phyloP scores from a whole-genome alignment of 1,140 invertebrate genomes.

The Tetragonula clypearis region DNA sequence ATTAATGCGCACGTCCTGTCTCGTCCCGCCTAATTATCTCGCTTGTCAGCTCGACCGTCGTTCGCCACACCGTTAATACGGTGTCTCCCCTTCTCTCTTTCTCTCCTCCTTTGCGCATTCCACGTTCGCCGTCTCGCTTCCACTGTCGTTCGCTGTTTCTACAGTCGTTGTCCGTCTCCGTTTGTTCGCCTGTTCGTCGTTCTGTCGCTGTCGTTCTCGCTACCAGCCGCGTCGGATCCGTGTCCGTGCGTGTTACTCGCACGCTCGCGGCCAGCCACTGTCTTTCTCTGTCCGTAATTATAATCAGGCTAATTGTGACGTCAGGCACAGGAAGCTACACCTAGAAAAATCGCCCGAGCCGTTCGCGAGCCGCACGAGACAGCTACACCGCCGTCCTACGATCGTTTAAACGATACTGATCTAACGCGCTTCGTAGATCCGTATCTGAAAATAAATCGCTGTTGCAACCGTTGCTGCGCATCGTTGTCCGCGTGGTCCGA shows the following conservation, averaged over 20 bases:
- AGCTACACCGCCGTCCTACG: slow-evolving; percentile 36
- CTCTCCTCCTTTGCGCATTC: not conserved
- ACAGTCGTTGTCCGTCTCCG: not conserved
- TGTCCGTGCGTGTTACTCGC: slow-evolving; percentile 52
- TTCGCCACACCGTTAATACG: slow-evolving; percentile 73
- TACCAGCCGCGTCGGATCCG: slow-evolving; percentile 25
- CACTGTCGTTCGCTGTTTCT: not conserved
- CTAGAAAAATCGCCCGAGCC: slow-evolving; percentile 76
- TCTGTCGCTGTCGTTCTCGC: not conserved
- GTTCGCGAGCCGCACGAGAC: slow-evolving; percentile 37
- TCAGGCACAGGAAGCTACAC: slow-evolving; percentile 80
- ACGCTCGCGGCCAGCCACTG: not conserved
- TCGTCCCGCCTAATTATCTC: slow-evolving; percentile 81
- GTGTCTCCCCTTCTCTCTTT: slow-evolving; percentile 50
- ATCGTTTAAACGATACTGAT: slow-evolving; percentile 42
- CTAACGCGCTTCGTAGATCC: slow-evolving; percentile 24
- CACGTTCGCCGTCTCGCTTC: not conserved
- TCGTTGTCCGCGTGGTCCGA: not conserved
- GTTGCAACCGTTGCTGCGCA: not conserved
- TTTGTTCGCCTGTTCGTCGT: not conserved
- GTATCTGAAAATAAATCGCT: not conserved
- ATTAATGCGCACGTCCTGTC: slow-evolving; percentile 82
- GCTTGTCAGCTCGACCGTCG: slow-evolving; percentile 76
- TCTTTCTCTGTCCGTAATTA: slow-evolving; percentile 76
- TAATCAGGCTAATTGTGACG: slow-evolving; percentile 81